These are phyloP conservation scores for Formicarius rufipectus DNA, from an alignment of 2,113 vertebrate genomes.

Conservation along the genomic window DNA sequence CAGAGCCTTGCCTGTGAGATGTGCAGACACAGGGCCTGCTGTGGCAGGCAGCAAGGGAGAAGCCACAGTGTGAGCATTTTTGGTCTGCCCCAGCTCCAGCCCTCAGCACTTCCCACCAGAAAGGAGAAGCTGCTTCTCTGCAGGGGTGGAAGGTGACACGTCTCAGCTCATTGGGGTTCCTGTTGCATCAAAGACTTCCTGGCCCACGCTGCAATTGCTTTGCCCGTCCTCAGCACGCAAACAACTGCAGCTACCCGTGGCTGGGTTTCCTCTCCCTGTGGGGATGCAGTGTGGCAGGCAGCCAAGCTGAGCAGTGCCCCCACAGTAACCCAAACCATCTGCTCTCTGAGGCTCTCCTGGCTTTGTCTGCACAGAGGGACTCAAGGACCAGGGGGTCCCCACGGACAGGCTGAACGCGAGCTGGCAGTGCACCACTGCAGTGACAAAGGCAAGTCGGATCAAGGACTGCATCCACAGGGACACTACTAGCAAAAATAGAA, in stretches of 20 bases:
- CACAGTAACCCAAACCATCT: not conserved
- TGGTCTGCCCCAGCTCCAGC: not conserved
- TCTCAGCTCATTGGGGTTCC: not conserved
- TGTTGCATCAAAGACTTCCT: not conserved
- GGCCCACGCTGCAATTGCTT: fast-evolving
- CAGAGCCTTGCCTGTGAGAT: not conserved
- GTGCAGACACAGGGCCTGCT: not conserved
- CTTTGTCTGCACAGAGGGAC: not conserved
- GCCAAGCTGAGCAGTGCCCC: not conserved
- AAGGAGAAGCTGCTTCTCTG: not conserved
- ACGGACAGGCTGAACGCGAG: not conserved
- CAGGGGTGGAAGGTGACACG: not conserved
- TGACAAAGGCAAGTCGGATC: fast-evolving
- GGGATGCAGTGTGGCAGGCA: not conserved
- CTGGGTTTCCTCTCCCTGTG: not conserved
- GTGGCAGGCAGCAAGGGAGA: not conserved
- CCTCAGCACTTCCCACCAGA: not conserved
- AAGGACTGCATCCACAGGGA: not conserved
- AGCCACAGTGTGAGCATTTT: fast-evolving
- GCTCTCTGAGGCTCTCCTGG: not conserved
- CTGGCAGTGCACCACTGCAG: not conserved
- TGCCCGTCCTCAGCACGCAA: fast-evolving
- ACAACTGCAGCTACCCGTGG: not conserved
- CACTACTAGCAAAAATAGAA: not conserved
- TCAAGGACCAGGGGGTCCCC: not conserved